A percentile compares a stretch with the other conserved stretches of the same genome.
Evolutionary conservation across 1,140 invertebrate species (phyloP).

Genomic region (Temnothorax nylanderi): DNA sequence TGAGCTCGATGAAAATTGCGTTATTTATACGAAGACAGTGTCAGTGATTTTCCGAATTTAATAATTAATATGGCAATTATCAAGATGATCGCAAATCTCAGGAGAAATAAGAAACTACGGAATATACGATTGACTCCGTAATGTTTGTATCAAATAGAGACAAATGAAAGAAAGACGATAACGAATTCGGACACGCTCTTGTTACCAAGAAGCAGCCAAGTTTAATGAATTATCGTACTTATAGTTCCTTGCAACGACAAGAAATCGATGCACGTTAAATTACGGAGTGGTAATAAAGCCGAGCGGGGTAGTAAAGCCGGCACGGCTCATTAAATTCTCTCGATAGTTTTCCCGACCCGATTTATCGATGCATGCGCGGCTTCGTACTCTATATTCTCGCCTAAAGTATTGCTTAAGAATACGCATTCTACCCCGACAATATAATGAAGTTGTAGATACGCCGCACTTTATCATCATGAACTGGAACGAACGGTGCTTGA

Average conservation of each 20-base stretch:
- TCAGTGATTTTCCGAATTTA: not conserved
- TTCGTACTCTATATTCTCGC: constrained; percentile 17
- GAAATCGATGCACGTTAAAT: constrained; percentile 56
- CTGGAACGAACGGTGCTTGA: not conserved
- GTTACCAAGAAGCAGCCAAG: constrained; percentile 35
- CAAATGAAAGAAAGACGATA: constrained; percentile 16
- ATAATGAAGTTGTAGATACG: constrained; percentile 6
- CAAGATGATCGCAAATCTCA: not conserved
- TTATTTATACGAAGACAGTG: not conserved
- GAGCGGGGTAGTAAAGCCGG: constrained; percentile 25
- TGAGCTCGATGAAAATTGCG: not conserved
- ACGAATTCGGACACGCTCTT: constrained; percentile 31
- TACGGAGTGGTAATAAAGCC: constrained; percentile 44
- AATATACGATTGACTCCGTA: not conserved
- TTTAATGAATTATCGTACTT: constrained; percentile 55
- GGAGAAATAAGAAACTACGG: not conserved
- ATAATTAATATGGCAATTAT: not conserved
- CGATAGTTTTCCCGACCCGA: constrained; percentile 36
- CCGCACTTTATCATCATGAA: not conserved
- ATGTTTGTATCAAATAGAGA: not conserved
- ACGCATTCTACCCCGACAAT: not conserved
- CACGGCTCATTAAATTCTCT: constrained; percentile 52
- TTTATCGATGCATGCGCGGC: constrained; percentile 47
- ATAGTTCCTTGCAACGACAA: constrained; percentile 26
- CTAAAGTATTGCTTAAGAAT: constrained; percentile 26